Conservation (phyloP, 2,888 invertebrate species). For the Monopis laevigella region DNA sequence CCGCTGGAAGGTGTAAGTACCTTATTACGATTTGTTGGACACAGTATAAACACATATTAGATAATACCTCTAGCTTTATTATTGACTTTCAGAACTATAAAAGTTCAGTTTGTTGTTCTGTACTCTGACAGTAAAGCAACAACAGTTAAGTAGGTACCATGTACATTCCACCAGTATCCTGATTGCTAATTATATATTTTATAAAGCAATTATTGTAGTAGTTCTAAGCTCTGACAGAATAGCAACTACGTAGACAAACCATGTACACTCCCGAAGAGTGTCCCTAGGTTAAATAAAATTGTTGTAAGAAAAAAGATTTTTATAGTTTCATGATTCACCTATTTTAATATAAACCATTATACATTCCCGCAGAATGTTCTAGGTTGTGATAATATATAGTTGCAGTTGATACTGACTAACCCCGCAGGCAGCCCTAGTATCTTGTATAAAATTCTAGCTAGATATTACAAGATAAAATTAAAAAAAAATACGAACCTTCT, state of each 20-base stretch:
- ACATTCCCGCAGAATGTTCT: neutral
- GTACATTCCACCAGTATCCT: neutral
- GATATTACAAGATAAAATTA: neutral
- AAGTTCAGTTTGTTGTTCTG: neutral
- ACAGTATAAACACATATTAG: neutral
- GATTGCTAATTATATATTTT: neutral
- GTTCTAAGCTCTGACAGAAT: neutral
- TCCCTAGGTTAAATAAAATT: neutral
- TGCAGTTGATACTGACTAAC: neutral
- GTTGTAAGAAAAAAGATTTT: too few species aligned
- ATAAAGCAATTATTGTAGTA: neutral
- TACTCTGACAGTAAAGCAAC: conserved; percentile 4
- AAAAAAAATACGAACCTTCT: neutral
- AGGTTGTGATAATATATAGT: neutral
- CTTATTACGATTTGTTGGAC: neutral
- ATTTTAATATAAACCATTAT: too few species aligned
- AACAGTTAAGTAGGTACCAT: neutral
- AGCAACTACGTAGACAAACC: neutral
- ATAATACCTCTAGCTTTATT: neutral
- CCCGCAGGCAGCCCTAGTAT: neutral
- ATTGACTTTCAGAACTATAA: neutral
- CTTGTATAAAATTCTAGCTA: neutral
- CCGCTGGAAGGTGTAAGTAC: neutral
- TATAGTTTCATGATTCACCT: too few species aligned
- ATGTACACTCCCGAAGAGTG: neutral